Evolutionary conservation across 2,888 invertebrate species (phyloP), one percentile per base, ranked within the genome.

Genomic region (Meghimatium bilineatum): DNA sequence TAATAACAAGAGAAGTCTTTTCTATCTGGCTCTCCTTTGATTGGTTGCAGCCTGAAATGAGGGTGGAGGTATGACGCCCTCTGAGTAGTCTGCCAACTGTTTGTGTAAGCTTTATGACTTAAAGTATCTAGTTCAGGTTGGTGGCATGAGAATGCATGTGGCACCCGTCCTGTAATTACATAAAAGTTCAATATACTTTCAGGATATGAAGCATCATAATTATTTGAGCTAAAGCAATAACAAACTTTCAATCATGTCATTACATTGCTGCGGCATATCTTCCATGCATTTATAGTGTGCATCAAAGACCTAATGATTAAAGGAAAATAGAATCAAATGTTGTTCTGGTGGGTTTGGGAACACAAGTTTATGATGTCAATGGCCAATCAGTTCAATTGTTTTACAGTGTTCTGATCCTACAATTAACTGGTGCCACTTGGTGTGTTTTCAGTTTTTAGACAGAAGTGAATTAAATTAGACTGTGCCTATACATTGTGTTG

Each of bases 31-130:
- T 32, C 8, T 23, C 69, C 75, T 66, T 67, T 69, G 34, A 91
- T 77, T 29, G 92, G 92, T 10, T 86, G 85, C 49, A 87, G 80
- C 44, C 91, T 86, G 34, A 90, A 83, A 78, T 83, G 83, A 1
- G 92, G 93, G 81, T 92, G 89, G 14, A 91, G 87, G 87, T 91
- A 93, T 32, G 91, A 89, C 0, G 91, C 89, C 1, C 92, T 87
- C 34, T 89, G 89, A 10, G 92, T 93, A 20, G 93, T 93, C 84
- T 92, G 89, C 91, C 92, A 93, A 85, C 91, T 91, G 87, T 92
- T 92, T 87, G 91, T 92, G 29, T 89, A 86, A 63, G 87, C 87
- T 86, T 93, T 91, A 38, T 87, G 82, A 10, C 74, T 38, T 3
- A 87, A 85, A 32, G 85, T 83, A 85, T 93, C 93, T 8, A 92